phyloP scores from a whole-genome alignment of 2,888 invertebrate genomes.

The Neoscelio sp. region DNA sequence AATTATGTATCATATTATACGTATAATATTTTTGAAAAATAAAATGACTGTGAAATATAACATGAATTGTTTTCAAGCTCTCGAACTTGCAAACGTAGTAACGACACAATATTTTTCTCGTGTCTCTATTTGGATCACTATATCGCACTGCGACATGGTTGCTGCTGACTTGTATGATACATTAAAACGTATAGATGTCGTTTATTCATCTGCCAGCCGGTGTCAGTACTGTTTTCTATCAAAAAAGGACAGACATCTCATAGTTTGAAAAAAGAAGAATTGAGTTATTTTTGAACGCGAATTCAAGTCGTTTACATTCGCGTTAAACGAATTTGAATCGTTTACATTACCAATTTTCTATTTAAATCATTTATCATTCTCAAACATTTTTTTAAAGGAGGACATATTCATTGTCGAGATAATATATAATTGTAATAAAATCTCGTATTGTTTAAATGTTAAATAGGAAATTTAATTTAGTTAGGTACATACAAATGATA shows the following conservation, averaged over 20 bases:
- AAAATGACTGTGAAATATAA: not conserved
- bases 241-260: constrained; percentile 32
- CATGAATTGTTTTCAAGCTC: constrained; percentile 1
- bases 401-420: too few relatives aligned
- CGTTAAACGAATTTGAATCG: too few relatives aligned
- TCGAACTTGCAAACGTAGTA: constrained; percentile 5
- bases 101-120: constrained; percentile 21
- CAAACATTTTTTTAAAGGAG: not conserved
- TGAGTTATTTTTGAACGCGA: constrained; percentile 9
- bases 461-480: too few relatives aligned
- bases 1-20: too few relatives aligned
- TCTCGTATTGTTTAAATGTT: constrained; percentile 8
- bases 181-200: constrained; percentile 56
- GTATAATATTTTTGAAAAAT: not conserved
- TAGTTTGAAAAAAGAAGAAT: not conserved
- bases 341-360: constrained; percentile 15
- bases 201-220: constrained; percentile 42
- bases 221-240: constrained; percentile 35
- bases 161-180: constrained; percentile 53
- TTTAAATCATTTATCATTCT: constrained; percentile 20
- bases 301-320: too few relatives aligned
- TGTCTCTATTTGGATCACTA: constrained; percentile 22
- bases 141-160: constrained; percentile 25
- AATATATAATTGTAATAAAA: not conserved
- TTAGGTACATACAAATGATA: too few relatives aligned